Percentiles rank a stretch among this genome's conserved stretches.
These are phyloP conservation scores for Schizopygopsis pylzovi DNA, from an alignment of 2,797 vertebrate species.

Conservation along the genomic window DNA sequence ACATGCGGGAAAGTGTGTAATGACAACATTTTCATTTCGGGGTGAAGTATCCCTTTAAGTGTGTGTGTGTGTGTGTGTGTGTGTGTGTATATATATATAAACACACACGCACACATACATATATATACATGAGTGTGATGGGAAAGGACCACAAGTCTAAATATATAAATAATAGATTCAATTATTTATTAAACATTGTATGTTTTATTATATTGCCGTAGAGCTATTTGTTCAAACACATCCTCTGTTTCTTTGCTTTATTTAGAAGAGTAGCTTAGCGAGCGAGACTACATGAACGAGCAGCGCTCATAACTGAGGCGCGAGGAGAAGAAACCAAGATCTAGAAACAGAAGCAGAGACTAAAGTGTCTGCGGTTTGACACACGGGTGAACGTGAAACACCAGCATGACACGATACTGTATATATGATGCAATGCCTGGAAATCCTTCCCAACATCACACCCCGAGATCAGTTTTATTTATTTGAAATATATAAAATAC, in stretches of 20 bases:
- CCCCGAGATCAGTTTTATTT: background rate
- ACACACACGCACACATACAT: too few relatives aligned
- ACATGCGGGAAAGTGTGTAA: too few relatives aligned
- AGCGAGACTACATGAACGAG: background rate
- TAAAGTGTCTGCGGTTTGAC: slow-evolving; percentile 45
- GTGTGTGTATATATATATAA: too few relatives aligned
- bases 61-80: too few relatives aligned
- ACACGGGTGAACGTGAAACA: slow-evolving; percentile 54
- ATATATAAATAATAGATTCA: background rate
- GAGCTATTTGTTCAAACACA: background rate
- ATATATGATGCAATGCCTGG: slow-evolving; percentile 64
- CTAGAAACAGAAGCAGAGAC: background rate
- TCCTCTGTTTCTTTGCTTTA: background rate
- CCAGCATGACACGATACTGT: slow-evolving; percentile 59
- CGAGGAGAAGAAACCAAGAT: slow-evolving; percentile 52
- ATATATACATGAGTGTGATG: too few relatives aligned
- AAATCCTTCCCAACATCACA: slow-evolving; percentile 58
- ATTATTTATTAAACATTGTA: too few relatives aligned
- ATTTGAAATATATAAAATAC: background rate
- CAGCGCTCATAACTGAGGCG: slow-evolving; percentile 9
- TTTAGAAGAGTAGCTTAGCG: background rate
- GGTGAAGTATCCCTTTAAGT: too few relatives aligned
- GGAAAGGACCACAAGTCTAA: background rate
- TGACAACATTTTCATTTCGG: too few relatives aligned
- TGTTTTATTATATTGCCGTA: background rate